Conservation (phyloP, 2,113 vertebrate genomes). For the Calyptomena viridis region DNA sequence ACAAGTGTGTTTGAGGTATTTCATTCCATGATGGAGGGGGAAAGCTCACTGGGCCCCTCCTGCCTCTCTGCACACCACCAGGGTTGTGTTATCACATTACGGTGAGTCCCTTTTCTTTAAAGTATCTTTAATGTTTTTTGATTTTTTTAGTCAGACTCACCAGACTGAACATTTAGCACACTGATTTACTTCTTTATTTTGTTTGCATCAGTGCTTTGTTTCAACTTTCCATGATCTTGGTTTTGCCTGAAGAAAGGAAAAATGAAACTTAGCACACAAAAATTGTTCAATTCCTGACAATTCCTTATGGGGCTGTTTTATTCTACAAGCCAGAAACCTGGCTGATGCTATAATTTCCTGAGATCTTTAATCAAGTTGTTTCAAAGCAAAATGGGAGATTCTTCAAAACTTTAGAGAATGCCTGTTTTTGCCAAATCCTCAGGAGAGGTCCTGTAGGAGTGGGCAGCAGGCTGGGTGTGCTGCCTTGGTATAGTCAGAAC, state of each 20-base stretch:
- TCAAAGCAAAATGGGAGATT: neutral
- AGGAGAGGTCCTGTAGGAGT: neutral
- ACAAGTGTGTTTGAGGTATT: neutral
- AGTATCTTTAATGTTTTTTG: neutral
- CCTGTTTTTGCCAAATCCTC: neutral
- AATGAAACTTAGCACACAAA: neutral
- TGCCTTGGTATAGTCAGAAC: neutral
- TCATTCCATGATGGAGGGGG: neutral
- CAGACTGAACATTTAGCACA: neutral
- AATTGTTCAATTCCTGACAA: neutral
- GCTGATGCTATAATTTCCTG: neutral
- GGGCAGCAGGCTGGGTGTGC: neutral
- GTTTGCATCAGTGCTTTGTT: neutral
- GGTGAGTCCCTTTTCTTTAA: neutral
- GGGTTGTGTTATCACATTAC: accelerated
- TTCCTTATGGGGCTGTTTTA: neutral
- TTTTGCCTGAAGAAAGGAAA: neutral
- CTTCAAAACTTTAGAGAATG: neutral
- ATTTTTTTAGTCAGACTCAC: neutral
- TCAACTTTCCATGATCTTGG: neutral
- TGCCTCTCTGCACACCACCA: neutral
- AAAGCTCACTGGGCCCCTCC: neutral
- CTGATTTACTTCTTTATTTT: neutral
- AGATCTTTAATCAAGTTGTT: neutral
- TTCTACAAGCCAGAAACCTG: neutral